Percentiles rank a stretch among this genome's conserved stretches.
Evolutionary conservation across 2,888 invertebrate genomes (phyloP).

Genomic region (Calameuta idolon): DNA sequence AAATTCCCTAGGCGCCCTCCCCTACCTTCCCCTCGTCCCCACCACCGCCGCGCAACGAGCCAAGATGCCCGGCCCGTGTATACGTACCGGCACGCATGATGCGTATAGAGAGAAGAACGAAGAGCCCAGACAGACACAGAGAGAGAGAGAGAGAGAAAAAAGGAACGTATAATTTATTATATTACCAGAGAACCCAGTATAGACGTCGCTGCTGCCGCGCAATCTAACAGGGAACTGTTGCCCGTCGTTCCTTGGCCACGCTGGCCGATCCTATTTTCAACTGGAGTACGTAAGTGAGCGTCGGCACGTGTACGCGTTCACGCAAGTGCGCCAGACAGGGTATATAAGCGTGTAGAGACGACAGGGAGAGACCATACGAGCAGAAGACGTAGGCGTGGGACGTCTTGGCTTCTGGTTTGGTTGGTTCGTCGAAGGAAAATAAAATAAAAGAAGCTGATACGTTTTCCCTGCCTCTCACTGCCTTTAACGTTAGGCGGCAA

Average conservation of each 20-base stretch:
- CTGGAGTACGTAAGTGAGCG: constrained; percentile 30
- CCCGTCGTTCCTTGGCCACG: constrained; percentile 29
- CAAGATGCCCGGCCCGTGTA: neutral
- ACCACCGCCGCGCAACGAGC: constrained; percentile 25
- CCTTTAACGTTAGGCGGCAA: neutral
- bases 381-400: neutral
- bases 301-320: constrained; percentile 22
- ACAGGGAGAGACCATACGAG: neutral
- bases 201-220: neutral
- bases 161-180: constrained; percentile 45
- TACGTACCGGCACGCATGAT: neutral
- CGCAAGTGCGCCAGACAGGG: neutral
- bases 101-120: constrained; percentile 20
- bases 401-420: neutral
- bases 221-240: neutral
- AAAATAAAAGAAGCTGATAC: neutral
- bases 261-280: constrained; percentile 54
- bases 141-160: constrained; percentile 24
- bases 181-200: neutral
- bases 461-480: neutral
- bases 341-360: neutral
- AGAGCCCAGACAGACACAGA: neutral
- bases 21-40: constrained; percentile 2
- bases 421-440: too few species aligned
- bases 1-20: neutral